Evolutionary conservation across 2,113 vertebrate species (phyloP), one percentile per base, ranked within the genome.

Genomic region (Ictalurus punctatus): DNA sequence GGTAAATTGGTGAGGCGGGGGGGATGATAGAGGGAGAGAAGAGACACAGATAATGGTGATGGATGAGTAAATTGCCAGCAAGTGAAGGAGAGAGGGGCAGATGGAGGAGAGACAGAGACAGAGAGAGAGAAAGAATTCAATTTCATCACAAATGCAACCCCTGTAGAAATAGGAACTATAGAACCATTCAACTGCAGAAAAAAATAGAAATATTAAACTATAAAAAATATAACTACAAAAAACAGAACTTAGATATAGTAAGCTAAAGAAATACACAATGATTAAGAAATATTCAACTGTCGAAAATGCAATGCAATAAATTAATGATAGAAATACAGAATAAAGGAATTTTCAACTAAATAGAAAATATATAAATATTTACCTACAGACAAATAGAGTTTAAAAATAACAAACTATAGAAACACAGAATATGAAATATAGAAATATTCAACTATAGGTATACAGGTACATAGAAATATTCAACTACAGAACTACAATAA

Each of bases 41-140:
- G 84, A 73, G 69, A 86, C 19, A 6, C 52, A 86, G 52, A 86
- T 86, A 86, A 74, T 86, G 84, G 67, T 74, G 84, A 86, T 86
- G 84, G 67, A 86, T 74, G 84, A 86, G 84, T 86, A 86, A 73
- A 86, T 58, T 74, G 83, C 44, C 23, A 52, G 27, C 1, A 27
- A 19, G 83, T 83, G 21, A 88, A 34, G 48, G 19, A 67, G 19
- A 67, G 37, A 17, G 21, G 30, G 73, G 65, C 76, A 73, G 84
- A 71, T 79, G 76, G 67, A 83, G 44, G 58, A 37, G 16, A 73
- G 65, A 23, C 8, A 30, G 27, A 54, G 48, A 37, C n/a, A 56
- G 48, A 48, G 21, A 25, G 9, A 13, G 74, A 52, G 74, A 78
- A 6, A 4, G n/a, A 81, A 58, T 30, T 56, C 27, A 34, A 21